phyloP scores from a whole-genome alignment of 2,888 invertebrate genomes.

The Eudasyphora cyanicolor region DNA sequence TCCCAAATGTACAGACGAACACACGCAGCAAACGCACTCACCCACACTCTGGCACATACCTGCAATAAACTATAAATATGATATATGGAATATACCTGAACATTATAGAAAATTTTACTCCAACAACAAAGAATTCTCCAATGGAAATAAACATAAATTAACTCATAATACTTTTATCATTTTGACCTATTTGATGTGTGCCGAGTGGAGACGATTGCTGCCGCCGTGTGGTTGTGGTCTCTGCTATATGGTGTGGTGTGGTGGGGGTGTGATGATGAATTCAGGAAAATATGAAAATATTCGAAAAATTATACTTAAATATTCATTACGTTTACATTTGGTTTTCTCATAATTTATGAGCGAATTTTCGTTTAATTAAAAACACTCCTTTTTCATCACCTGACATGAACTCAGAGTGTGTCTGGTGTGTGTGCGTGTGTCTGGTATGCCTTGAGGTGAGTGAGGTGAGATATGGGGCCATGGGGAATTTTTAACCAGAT shows the following conservation, averaged over 20 bases:
- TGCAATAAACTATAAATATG: constrained; percentile 21
- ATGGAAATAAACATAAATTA: constrained; percentile 26
- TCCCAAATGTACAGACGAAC: no score
- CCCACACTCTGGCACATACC: not conserved
- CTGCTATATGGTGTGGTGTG: no score
- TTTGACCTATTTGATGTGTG: constrained; percentile 34
- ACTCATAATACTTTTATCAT: constrained; percentile 19
- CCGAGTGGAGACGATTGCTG: not conserved
- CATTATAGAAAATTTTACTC: not conserved
- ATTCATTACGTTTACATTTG: not conserved
- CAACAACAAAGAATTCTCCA: constrained; percentile 3
- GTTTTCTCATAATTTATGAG: constrained; percentile 39
- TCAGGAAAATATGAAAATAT: constrained; percentile 3
- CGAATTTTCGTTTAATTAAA: constrained; percentile 47
- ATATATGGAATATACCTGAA: not conserved
- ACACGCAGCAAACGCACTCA: constrained; percentile 16
- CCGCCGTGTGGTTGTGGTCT: not conserved
- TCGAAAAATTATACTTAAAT: not conserved
- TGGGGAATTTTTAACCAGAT: not conserved
- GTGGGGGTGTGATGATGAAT: no score
- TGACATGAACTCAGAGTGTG: no score
- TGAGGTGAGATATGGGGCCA: not conserved
- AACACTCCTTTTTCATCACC: constrained; percentile 34
- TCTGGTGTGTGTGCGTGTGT: not conserved
- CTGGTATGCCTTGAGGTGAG: not conserved